Percentiles rank a stretch among this genome's conserved stretches.
Evolutionary conservation across 2,888 invertebrate species (phyloP).

Genomic region (Sesia bembeciformis): DNA sequence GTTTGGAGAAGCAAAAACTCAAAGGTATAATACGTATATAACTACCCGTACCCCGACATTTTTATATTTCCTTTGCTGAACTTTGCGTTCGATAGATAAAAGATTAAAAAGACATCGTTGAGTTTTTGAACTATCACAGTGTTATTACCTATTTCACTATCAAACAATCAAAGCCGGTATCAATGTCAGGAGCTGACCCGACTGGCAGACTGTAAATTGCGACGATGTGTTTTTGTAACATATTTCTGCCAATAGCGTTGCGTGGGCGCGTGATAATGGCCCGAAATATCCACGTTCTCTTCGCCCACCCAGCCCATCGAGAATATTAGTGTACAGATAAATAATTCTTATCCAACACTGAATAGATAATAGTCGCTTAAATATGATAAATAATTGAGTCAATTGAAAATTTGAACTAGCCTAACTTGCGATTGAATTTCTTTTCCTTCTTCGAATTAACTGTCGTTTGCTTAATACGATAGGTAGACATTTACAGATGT

Average conservation of each 20-base stretch:
- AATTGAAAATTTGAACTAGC: too few species aligned
- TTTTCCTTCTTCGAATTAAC: too few species aligned
- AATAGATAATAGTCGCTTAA: too few species aligned
- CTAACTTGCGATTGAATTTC: too few species aligned
- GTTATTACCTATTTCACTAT: neutral
- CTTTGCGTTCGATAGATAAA: neutral
- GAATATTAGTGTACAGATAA: conserved; percentile 50
- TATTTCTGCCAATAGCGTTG: conserved; percentile 58
- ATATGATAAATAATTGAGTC: too few species aligned
- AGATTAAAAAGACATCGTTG: neutral
- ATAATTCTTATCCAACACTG: conserved; percentile 27
- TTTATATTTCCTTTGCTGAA: neutral
- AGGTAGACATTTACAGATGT: too few species aligned
- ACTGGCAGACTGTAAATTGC: conserved; percentile 30
- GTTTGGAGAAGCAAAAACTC: too few species aligned
- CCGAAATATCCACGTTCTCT: conserved; percentile 58
- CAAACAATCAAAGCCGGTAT: conserved; percentile 10
- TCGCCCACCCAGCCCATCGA: conserved; percentile 51
- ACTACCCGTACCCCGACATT: too few species aligned
- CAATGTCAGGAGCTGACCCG: conserved; percentile 46
- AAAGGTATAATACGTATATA: too few species aligned
- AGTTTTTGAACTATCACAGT: too few species aligned
- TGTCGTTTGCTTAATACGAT: too few species aligned
- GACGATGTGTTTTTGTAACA: conserved; percentile 56
- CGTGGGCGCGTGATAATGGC: conserved; percentile 62